Percentiles rank a stretch among this genome's conserved stretches.
These are phyloP conservation scores for Phyllotreta striolata DNA, from an alignment of 2,888 invertebrate species.

Conservation along the genomic window DNA sequence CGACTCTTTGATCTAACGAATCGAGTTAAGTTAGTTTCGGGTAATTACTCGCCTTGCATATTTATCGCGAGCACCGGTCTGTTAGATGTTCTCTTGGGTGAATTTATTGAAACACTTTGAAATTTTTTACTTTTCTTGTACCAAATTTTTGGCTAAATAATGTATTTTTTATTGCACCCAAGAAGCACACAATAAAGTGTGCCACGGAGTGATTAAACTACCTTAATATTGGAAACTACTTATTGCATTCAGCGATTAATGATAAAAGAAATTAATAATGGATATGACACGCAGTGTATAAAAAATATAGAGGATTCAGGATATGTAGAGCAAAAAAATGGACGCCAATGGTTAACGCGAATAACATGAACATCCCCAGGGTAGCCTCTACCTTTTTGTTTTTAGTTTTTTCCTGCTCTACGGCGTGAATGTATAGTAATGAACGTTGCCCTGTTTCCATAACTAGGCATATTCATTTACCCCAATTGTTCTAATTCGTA, in stretches of 20 bases:
- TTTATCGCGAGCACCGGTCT: slow-evolving; percentile 14
- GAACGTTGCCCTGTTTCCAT: slow-evolving; percentile 49
- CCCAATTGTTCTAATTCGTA: slow-evolving; percentile 49
- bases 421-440: slow-evolving; percentile 50
- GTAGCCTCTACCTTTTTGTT: slow-evolving; percentile 22
- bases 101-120: too few species aligned
- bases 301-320: background rate
- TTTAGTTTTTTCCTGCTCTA: slow-evolving; percentile 18
- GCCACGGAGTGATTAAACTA: too few species aligned
- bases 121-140: too few species aligned
- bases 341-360: background rate
- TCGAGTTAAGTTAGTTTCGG: slow-evolving; percentile 38
- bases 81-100: too few species aligned
- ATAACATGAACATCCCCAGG: slow-evolving; percentile 20
- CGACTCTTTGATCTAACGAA: slow-evolving; percentile 38
- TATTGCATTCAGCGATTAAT: too few species aligned
- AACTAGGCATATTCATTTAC: slow-evolving; percentile 53
- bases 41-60: slow-evolving; percentile 37
- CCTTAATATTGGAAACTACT: too few species aligned
- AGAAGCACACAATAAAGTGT: too few species aligned
- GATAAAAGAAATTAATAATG: too few species aligned
- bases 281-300: too few species aligned
- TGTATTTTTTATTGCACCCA: too few species aligned
- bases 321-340: background rate
- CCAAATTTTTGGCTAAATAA: too few species aligned